A percentile compares a stretch with the other conserved stretches of the same genome.
Evolutionary conservation across 2,888 invertebrate genomes (phyloP).

Genomic region (Ethmia dodecea): DNA sequence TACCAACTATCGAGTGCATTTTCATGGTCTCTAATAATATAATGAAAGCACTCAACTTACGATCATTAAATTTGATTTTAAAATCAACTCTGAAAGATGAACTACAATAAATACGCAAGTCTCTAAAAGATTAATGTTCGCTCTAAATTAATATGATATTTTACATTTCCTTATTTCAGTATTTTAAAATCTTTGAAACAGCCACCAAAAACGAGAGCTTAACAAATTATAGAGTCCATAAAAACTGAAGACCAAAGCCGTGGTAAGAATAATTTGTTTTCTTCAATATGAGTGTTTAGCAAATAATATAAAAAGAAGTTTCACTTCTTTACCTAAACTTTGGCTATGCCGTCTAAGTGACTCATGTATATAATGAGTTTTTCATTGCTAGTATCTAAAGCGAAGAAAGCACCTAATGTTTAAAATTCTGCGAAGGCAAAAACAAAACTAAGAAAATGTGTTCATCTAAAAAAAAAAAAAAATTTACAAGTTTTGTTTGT

Average conservation of each 20-base stretch:
- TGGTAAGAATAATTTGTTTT: not conserved
- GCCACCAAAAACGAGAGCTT: slow-evolving; percentile 35
- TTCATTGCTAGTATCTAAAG: slow-evolving; percentile 50
- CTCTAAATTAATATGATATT: slow-evolving; percentile 56
- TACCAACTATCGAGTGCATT: slow-evolving; percentile 67
- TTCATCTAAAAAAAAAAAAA: slow-evolving; percentile 44
- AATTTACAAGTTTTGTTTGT: slow-evolving; percentile 63
- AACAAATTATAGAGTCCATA: slow-evolving; percentile 5
- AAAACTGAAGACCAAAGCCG: too few relatives aligned
- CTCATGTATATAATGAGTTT: slow-evolving; percentile 46
- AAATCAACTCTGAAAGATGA: slow-evolving; percentile 54
- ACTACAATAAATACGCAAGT: slow-evolving; percentile 61
- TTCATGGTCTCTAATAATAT: slow-evolving; percentile 59
- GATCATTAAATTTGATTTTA: slow-evolving; percentile 62
- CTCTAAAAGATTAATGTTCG: slow-evolving; percentile 63
- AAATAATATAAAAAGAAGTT: slow-evolving; percentile 42
- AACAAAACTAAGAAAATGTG: slow-evolving; percentile 34
- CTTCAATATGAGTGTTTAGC: not conserved
- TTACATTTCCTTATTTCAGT: slow-evolving; percentile 39
- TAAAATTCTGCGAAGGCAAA: slow-evolving; percentile 21
- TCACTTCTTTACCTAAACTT: slow-evolving; percentile 67
- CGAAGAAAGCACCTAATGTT: slow-evolving; percentile 65
- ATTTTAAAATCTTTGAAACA: slow-evolving; percentile 38
- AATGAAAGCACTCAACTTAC: slow-evolving; percentile 68
- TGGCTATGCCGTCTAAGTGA: slow-evolving; percentile 69